These are phyloP conservation scores for Porites rus DNA, from an alignment of 92 coral and sea anemone species.

Conservation along the genomic window DNA sequence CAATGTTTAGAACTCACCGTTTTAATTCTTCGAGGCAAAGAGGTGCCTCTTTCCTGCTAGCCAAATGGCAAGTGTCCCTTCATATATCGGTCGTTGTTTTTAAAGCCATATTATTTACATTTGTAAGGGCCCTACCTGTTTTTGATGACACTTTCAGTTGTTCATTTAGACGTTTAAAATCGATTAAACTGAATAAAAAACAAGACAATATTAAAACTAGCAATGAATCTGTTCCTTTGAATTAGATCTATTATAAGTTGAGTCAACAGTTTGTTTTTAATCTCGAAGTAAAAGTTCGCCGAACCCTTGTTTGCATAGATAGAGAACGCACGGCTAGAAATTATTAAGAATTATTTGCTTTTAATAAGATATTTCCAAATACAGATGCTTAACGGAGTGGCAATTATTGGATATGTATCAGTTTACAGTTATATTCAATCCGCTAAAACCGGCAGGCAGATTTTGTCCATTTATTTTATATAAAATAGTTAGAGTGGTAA, in stretches of 20 bases:
- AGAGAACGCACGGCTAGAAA: neutral
- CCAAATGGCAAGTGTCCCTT: conserved; percentile 2
- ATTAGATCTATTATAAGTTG: neutral
- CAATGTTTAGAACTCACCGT: neutral
- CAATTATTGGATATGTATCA: neutral
- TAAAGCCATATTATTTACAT: conserved; percentile 4
- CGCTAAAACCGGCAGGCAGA: neutral
- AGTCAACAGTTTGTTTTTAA: conserved; percentile 32
- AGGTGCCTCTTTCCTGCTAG: neutral
- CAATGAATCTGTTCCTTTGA: neutral
- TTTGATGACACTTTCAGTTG: neutral
- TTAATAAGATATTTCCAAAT: conserved; percentile 22
- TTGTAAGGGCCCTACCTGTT: neutral
- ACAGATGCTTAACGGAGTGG: neutral
- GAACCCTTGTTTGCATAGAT: neutral
- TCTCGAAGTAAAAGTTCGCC: conserved; percentile 7
- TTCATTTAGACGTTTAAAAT: conserved; percentile 2
- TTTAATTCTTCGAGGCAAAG: neutral
- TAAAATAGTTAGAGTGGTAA: neutral
- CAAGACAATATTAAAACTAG: conserved; percentile 6
- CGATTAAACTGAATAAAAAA: neutral
- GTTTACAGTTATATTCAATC: neutral
- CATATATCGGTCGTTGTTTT: neutral
- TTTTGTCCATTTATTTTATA: neutral
- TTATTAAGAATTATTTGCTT: conserved; percentile 5